A percentile compares a stretch with the other conserved stretches of the same genome.
Evolutionary conservation across 2,113 vertebrate genomes (phyloP).

Genomic region (Artemisiospiza belli): DNA sequence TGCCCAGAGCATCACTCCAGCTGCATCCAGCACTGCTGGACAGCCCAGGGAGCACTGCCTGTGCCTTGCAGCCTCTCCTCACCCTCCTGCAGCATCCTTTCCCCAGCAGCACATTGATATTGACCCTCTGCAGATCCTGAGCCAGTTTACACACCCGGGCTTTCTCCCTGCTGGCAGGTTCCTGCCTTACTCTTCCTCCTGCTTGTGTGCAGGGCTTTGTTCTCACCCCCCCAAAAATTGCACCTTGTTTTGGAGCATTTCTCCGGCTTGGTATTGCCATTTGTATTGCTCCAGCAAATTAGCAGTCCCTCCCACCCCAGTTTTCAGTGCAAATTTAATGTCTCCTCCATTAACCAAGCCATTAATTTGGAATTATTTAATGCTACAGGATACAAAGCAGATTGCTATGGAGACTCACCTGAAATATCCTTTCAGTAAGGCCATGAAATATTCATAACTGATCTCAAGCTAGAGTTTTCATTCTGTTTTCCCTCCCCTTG

Average conservation of each 20-base stretch:
- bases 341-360: background rate
- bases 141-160: background rate
- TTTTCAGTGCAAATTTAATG: background rate
- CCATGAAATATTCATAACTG: conserved; percentile 42
- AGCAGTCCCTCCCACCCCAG: background rate
- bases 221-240: background rate
- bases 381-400: background rate
- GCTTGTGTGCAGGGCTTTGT: background rate
- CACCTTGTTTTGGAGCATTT: background rate
- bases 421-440: conserved; percentile 3
- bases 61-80: background rate
- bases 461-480: background rate
- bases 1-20: background rate
- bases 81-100: background rate
- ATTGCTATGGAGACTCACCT: conserved; percentile 42
- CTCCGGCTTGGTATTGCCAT: background rate
- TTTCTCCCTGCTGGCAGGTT: background rate
- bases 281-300: background rate
- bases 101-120: rapidly evolving
- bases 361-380: conserved; percentile 27
- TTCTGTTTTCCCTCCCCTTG: background rate
- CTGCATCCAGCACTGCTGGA: background rate
- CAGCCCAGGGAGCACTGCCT: background rate
- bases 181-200: background rate
- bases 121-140: background rate